Evolutionary conservation across 2,797 vertebrate species (phyloP).

Genomic region (Propithecus perrieri): DNA sequence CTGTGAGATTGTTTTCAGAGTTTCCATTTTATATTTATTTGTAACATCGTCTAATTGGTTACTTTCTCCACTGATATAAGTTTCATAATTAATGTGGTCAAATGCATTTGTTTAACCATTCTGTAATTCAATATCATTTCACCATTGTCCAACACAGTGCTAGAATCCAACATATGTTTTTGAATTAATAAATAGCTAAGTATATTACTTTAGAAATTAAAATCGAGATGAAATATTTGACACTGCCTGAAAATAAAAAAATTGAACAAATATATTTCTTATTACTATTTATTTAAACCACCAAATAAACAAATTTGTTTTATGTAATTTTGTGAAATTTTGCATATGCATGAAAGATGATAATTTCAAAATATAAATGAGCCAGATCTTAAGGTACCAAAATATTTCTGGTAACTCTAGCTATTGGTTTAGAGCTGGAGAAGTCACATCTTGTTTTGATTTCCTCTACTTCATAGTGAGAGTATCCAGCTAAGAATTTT

Average conservation of each 20-base stretch:
- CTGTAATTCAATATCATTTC: background rate
- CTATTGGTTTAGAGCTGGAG: background rate
- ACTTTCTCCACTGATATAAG: background rate
- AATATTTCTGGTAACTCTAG: background rate
- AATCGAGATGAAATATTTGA: background rate
- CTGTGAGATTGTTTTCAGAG: background rate
- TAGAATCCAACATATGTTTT: background rate
- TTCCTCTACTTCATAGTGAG: background rate
- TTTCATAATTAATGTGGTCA: background rate
- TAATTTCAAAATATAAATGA: background rate
- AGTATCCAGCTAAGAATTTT: conserved; percentile 22
- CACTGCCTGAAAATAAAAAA: background rate
- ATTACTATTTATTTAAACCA: background rate
- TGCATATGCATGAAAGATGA: background rate
- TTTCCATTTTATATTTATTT: background rate
- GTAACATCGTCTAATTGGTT: background rate
- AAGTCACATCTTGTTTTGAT: background rate
- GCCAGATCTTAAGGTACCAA: background rate
- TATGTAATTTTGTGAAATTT: background rate
- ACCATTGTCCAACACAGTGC: background rate
- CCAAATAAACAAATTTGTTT: background rate
- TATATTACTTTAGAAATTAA: background rate
- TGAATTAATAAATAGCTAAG: background rate
- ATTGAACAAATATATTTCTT: background rate
- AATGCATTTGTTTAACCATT: background rate